A percentile compares a stretch with the other conserved stretches of the same genome.
These are phyloP conservation scores for Neodontobutis hainanensis DNA, from an alignment of 2,113 vertebrate species.

Conservation along the genomic window DNA sequence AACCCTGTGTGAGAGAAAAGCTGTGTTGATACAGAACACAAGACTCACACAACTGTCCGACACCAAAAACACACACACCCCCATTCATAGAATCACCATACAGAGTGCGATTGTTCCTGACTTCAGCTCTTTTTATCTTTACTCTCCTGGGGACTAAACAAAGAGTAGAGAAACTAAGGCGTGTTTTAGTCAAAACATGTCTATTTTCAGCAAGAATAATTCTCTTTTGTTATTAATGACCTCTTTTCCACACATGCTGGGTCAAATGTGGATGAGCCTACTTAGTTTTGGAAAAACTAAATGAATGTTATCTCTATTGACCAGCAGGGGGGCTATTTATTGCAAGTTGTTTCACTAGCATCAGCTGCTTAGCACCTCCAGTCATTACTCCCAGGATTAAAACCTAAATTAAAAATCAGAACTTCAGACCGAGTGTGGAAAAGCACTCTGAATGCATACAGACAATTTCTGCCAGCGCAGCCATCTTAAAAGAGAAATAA, in stretches of 20 bases:
- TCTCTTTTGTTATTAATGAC: constrained; percentile 64
- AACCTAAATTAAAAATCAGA: constrained; percentile 8
- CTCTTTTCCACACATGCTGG: constrained; percentile 64
- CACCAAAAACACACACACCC: constrained; percentile 47
- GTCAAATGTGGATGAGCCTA: constrained; percentile 67
- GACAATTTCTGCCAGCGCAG: constrained; percentile 9
- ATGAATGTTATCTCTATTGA: constrained; percentile 30
- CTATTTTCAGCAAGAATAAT: constrained; percentile 58
- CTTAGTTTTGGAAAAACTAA: constrained; percentile 54
- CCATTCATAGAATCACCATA: constrained; percentile 27
- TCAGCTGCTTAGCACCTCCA: constrained; percentile 9
- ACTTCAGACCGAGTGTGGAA: neutral
- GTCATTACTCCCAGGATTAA: constrained; percentile 19
- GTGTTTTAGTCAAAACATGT: constrained; percentile 40
- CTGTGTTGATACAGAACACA: constrained; percentile 55
- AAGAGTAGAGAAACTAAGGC: constrained; percentile 26
- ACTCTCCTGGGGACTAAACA: constrained; percentile 24
- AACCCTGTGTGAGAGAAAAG: constrained; percentile 40
- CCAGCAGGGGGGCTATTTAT: constrained; percentile 57
- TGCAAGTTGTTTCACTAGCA: neutral
- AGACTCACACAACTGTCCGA: constrained; percentile 44
- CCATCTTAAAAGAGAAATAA: constrained; percentile 23
- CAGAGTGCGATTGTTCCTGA: constrained; percentile 36
- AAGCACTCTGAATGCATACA: constrained; percentile 15
- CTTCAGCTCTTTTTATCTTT: constrained; percentile 29